Conservation (phyloP, 1,140 invertebrate species). For the Gryllus bimaculatus region DNA sequence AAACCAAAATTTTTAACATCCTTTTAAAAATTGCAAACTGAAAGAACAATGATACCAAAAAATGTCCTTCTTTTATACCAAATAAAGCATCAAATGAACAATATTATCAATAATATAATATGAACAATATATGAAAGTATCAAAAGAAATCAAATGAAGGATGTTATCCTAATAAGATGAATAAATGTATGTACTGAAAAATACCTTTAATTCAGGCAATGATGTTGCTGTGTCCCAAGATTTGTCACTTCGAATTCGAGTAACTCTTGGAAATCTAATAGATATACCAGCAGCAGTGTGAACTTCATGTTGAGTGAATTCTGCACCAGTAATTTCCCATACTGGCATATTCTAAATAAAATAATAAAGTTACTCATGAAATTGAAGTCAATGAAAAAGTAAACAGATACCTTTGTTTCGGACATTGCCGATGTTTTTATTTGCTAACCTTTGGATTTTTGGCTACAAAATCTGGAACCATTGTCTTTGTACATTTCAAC, state of each 20-base stretch:
- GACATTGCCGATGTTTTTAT: background rate
- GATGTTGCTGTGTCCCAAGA: slow-evolving; percentile 72
- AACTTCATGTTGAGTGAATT: slow-evolving; percentile 76
- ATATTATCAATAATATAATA: too few species aligned
- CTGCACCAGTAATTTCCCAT: slow-evolving; percentile 90
- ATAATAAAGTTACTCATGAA: background rate
- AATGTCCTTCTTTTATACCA: too few species aligned
- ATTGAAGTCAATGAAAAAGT: background rate
- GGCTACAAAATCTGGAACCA: slow-evolving; percentile 83
- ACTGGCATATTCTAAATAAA: slow-evolving; percentile 45
- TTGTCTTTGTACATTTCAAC: slow-evolving; percentile 70
- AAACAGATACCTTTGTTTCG: background rate
- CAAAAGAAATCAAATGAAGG: too few species aligned
- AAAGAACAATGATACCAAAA: too few species aligned
- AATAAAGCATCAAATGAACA: background rate
- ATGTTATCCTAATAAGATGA: background rate
- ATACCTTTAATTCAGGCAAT: slow-evolving; percentile 54
- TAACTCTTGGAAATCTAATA: slow-evolving; percentile 84
- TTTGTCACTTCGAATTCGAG: slow-evolving; percentile 74
- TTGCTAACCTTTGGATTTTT: slow-evolving; percentile 57
- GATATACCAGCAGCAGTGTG: slow-evolving; percentile 89
- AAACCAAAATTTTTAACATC: too few species aligned
- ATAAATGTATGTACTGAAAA: background rate
- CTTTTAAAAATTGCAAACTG: too few species aligned
- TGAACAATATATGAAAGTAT: too few species aligned